These are phyloP conservation scores for Sternotherus odoratus DNA, from an alignment of 2,797 vertebrate genomes.

Conservation along the genomic window DNA sequence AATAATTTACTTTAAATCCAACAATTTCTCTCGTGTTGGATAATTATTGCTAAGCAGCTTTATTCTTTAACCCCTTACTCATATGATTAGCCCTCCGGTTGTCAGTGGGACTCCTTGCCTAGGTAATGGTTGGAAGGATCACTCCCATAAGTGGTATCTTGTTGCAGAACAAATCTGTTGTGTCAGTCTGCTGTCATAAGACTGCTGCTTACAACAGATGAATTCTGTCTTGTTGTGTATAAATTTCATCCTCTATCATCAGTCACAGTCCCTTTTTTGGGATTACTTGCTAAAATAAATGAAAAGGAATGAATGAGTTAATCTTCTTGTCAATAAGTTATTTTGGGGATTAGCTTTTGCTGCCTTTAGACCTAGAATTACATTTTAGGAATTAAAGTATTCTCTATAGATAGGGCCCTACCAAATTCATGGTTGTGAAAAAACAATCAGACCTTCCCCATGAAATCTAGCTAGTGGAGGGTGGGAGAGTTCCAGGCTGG, in stretches of 20 bases:
- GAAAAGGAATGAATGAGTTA: slow-evolving; percentile 11
- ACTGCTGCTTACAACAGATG: neutral
- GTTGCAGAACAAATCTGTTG: slow-evolving; percentile 8
- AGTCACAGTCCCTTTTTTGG: neutral
- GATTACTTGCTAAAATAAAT: neutral
- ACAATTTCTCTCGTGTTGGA: neutral
- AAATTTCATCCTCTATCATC: slow-evolving; percentile 1
- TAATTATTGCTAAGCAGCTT: neutral
- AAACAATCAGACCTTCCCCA: too few relatives aligned
- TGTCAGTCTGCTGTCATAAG: neutral
- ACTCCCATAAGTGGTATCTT: neutral
- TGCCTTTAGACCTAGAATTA: neutral
- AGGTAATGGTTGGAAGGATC: neutral
- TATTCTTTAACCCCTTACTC: neutral
- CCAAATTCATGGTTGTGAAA: too few relatives aligned
- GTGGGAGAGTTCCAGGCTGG: too few relatives aligned
- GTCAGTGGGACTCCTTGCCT: neutral
- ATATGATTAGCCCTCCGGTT: neutral
- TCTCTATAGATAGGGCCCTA: neutral
- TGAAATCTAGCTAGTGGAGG: too few relatives aligned
- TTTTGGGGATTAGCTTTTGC: neutral
- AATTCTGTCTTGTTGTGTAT: neutral
- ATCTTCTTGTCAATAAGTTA: neutral
- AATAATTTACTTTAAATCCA: neutral
- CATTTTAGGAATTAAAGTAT: neutral